Conservation (phyloP, 2,113 vertebrate species). For the Xiphophorus couchianus region DNA sequence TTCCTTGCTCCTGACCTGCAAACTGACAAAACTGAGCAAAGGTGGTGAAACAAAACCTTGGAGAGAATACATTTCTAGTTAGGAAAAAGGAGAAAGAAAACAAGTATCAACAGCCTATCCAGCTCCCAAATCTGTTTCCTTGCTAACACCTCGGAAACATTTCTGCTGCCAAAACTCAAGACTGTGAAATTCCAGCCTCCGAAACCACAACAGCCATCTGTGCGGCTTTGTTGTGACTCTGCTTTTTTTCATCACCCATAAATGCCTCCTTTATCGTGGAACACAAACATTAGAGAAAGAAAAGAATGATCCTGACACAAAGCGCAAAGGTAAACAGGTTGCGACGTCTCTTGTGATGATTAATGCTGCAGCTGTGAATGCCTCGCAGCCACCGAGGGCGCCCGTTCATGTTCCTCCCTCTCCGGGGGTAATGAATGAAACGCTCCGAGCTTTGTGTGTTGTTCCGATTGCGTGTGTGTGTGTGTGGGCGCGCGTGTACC, state of each 20-base stretch:
- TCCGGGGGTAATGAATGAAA: constrained; percentile 29
- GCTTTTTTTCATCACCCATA: not conserved
- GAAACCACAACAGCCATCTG: not conserved
- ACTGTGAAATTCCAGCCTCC: not conserved
- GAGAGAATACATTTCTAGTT: not conserved
- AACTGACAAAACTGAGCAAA: not conserved
- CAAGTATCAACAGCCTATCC: too few relatives aligned
- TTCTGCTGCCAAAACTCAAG: not conserved
- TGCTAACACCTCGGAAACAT: not conserved
- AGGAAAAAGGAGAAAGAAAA: not conserved
- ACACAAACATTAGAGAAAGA: constrained; percentile 1
- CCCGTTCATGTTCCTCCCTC: constrained; percentile 8
- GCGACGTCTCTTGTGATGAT: not conserved
- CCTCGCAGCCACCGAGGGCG: not conserved
- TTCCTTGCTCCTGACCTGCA: not conserved
- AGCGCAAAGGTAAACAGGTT: not conserved
- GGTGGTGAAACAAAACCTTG: not conserved
- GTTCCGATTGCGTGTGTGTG: not conserved
- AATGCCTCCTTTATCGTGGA: not conserved
- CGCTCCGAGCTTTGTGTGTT: not conserved
- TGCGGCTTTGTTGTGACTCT: not conserved
- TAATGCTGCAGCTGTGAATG: not conserved
- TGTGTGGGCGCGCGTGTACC: not conserved
- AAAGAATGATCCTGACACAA: not conserved
- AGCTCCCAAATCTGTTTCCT: not conserved